Base-by-base conservation (phyloP, 1,140 invertebrate genomes). In the Hylaeus volcanicus region DNA sequence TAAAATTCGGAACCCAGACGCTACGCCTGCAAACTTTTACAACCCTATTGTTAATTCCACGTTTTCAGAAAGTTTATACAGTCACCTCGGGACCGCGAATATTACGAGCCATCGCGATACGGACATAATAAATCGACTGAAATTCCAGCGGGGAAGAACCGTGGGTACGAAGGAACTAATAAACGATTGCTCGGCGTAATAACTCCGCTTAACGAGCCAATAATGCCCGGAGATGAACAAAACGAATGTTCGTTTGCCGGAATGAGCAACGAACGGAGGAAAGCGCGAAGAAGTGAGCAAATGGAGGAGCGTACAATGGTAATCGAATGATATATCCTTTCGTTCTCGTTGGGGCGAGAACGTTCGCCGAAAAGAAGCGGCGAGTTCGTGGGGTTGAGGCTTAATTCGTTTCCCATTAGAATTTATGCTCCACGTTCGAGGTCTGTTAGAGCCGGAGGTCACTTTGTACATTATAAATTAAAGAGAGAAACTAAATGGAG, bases 401-500 rank as follows among this genome's bases (percentile, higher is more conserved):
- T 73, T 75, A 75, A 81, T 76, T 81, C 79, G 26, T 68, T 81
- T 61, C 63, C 64, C 64, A 76, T 76, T 75, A 58, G 73, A 75
- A 76, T 81, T 76, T 63, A 81, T 61, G 77, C 48, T 51, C 37
- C 37, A 26, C 41, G n/a, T 6, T 15, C 48, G 8, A 1, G 26
- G 26, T 26, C 0, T 26, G 26, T 26, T 26, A 26, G 26, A 26
- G 26, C 26, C 26, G 26, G 26, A 26, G 26, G 26, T 26, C 26
- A 26, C 26, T 26, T 26, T 26, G 26, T 26, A 26, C 26, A 26
- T 26, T 0, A 26, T 26, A 26, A 26, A 26, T 26, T 26, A 26
- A 26, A 26, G 26, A 26, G 26, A 26, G 26, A 26, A 26, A 26
- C 26, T 26, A 26, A 26, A 26, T 26, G 26, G 26, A 26, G 26